A percentile compares a stretch with the other conserved stretches of the same genome.
Evolutionary conservation across 2,888 invertebrate genomes (phyloP).

Genomic region (Teleiodes luculella): DNA sequence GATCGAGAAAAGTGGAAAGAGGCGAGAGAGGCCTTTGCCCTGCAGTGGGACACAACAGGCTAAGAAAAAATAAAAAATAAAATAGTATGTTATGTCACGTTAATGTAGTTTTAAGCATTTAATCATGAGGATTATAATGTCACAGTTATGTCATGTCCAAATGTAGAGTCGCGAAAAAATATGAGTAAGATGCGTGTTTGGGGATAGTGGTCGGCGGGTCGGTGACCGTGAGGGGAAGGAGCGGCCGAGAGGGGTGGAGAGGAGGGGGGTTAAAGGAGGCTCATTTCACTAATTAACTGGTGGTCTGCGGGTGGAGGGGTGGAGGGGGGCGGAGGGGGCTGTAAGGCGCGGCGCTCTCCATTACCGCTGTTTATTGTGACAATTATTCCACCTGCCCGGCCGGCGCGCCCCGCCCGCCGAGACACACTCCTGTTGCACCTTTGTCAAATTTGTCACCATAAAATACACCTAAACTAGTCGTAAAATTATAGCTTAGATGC

Average conservation of each 20-base stretch:
- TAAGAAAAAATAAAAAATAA: too few relatives aligned
- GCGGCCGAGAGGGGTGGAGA: slow-evolving; percentile 20
- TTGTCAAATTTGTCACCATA: background rate
- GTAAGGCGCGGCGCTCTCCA: slow-evolving; percentile 62
- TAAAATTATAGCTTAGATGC: too few relatives aligned
- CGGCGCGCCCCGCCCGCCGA: slow-evolving; percentile 18
- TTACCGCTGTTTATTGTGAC: slow-evolving; percentile 72
- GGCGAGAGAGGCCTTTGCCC: too few relatives aligned
- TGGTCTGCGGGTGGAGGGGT: slow-evolving; percentile 10
- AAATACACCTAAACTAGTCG: too few relatives aligned
- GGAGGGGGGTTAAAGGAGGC: slow-evolving; percentile 21
- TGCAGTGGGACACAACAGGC: too few relatives aligned
- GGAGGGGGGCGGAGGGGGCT: slow-evolving; percentile 25
- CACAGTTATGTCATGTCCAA: background rate
- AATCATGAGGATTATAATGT: background rate
- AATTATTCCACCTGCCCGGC: slow-evolving; percentile 49
- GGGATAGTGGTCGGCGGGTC: slow-evolving; percentile 15
- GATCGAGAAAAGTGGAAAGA: too few relatives aligned
- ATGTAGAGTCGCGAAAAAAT: slow-evolving; percentile 13
- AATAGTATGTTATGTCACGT: background rate
- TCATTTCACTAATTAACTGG: slow-evolving; percentile 61
- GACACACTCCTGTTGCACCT: slow-evolving; percentile 6
- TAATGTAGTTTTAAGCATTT: background rate
- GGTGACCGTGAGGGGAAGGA: slow-evolving; percentile 14
- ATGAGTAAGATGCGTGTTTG: slow-evolving; percentile 21